phyloP scores from a whole-genome alignment of 2,888 invertebrate genomes.

The Kryphioiulus occultus region DNA sequence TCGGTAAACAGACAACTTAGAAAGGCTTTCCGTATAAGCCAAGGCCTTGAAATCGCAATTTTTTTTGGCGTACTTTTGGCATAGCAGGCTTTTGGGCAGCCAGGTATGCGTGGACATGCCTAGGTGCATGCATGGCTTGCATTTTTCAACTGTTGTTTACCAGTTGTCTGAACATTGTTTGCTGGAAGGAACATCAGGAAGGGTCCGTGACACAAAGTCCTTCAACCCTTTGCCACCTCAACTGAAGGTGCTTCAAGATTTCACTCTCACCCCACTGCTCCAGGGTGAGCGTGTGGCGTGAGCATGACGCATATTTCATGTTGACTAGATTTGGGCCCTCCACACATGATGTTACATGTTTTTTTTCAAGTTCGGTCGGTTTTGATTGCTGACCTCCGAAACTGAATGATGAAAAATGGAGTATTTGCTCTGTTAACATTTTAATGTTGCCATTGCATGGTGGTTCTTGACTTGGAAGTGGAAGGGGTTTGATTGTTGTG shows the following conservation, averaged over 20 bases:
- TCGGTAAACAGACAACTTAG: slow-evolving; percentile 15
- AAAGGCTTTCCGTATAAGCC: background rate
- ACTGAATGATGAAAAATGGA: no score
- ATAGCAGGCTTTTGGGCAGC: no score
- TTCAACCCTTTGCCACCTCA: background rate
- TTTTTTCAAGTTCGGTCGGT: no score
- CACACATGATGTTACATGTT: background rate
- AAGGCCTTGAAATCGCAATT: background rate
- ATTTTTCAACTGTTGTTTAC: background rate
- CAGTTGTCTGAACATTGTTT: background rate
- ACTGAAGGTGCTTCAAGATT: background rate
- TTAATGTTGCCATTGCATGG: no score
- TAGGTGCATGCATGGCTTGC: background rate
- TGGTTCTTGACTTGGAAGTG: no score
- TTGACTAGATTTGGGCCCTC: background rate
- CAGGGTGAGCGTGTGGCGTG: background rate
- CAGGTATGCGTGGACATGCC: background rate
- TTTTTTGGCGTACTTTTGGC: background rate
- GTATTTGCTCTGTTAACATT: no score
- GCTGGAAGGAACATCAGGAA: background rate
- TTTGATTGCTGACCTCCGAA: no score
- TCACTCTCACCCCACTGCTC: background rate
- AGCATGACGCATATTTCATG: background rate
- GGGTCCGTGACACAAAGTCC: slow-evolving; percentile 24
- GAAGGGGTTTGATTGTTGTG: no score